Base-by-base conservation (phyloP, 2,797 vertebrate genomes). In the Sorex maritimensis region DNA sequence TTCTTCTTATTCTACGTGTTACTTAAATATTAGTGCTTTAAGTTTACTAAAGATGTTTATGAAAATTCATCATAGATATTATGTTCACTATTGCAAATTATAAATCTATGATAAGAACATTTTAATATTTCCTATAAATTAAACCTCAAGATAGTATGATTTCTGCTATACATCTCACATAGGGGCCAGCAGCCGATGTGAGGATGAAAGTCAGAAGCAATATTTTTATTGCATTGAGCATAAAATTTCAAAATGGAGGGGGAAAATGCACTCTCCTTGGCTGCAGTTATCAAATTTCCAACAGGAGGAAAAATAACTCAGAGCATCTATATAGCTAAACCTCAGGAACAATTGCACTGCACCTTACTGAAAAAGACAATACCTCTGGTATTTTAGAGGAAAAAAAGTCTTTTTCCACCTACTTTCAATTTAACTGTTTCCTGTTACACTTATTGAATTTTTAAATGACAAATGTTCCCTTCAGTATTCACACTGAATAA, bases 31-130 rank as follows among this genome's bases (percentile, higher is more conserved):
- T 30, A 81, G 72, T 83, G 77, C 41, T 95, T 95, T 90, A 34
- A 92, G 68, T 92, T 95, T 93, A 95, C 88, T 84, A 81, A 93
- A 68, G 21, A 61, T 87, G 10, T 87, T 92, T 91, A 13, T 55
- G 81, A 28, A 95, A 95, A 81, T 72, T 88, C 73, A 87, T 87
- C 75, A 61, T 77, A 17, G 26, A 82, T 95, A 91, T 93, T 55
- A 91, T 89, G 41, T 75, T 71, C 30, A 91, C 41, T 86, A 86
- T 89, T 86, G 75, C 28, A 90, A 19, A 95, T 93, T 84, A 85
- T 82, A 93, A 93, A 87, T 10, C 17, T 94, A 74, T 84, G 68
- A 95, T 95, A 92, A 95, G 80, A 96, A 90, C 93, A 89, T 95
- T 96, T 94, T 72, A 75, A 38, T 93, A 94, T 93, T 12, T 55